Base-by-base conservation (phyloP, 2,113 vertebrate species). In the Tetrax tetrax region DNA sequence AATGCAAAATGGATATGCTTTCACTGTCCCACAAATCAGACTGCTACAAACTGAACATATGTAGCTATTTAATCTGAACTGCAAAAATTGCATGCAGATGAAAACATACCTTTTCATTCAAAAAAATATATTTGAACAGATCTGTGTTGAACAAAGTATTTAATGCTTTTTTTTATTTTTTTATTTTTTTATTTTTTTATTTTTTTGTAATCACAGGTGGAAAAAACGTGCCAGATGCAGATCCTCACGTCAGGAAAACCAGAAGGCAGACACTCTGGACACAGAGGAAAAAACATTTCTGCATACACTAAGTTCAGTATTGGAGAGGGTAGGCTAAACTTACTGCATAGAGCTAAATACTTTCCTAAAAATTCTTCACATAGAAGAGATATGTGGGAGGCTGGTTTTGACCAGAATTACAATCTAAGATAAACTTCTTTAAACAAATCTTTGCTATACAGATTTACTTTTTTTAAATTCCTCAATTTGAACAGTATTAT, bases 21-120 rank as follows among this genome's bases (percentile, higher is more conserved):
- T 90, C 75, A 66, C 29, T 93, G 29, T 80, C 71, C 43, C 69
- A 93, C 94, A 94, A 85, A 91, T 72, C 75, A 85, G 66, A 75
- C 21, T 65, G 37, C 56, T 91, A 87, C 63, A 94, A 92, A 74
- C n/a, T 16, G 56, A 94, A 93, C 76, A 70, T 75, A 93, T 21
- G 35, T 38, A 94, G 59, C 45, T 89, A 43, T 77, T 90, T 87
- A 65, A n/a, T 90, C 53, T 93, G 38, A 88, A 80, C 18, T 74
- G 47, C 37, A 89, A 79, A 95, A 66, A 89, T 6, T 57, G 29
- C 35, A 78, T 3, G 3, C 59, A 83, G 61, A 70, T 8, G 21
- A 72, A 90, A 87, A 70, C 3, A 2, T 41, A 65, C 24, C 23
- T 83, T 88, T 83, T 83, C 12, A 33, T 70, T 84, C 31, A 74